A percentile compares a stretch with the other conserved stretches of the same genome.
Conservation (phyloP, 2,888 invertebrate genomes). For the Cryptocephalus moraei region DNA sequence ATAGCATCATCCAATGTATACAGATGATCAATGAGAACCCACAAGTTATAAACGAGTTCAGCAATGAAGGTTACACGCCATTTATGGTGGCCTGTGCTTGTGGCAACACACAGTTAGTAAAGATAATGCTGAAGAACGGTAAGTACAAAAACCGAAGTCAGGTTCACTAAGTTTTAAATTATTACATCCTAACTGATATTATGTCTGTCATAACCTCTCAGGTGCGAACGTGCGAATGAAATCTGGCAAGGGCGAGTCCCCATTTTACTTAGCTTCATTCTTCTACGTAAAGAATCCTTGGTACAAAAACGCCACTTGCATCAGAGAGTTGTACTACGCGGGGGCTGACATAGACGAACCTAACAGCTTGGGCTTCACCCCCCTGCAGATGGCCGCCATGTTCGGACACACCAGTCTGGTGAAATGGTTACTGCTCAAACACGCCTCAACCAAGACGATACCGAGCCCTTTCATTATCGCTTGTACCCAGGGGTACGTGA, state of each 20-base stretch:
- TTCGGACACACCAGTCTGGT: slow-evolving; percentile 28
- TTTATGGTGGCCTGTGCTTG: slow-evolving; percentile 26
- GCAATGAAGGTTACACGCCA: slow-evolving; percentile 20
- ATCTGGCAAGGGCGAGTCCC: slow-evolving; percentile 23
- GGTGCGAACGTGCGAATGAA: slow-evolving; percentile 24
- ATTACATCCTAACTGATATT: background rate
- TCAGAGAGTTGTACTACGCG: slow-evolving; percentile 27
- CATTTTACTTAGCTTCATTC: slow-evolving; percentile 28
- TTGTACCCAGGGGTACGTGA: slow-evolving; percentile 14
- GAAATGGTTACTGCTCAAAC: slow-evolving; percentile 27
- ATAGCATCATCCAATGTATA: slow-evolving; percentile 14
- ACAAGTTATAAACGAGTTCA: slow-evolving; percentile 15
- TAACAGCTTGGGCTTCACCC: slow-evolving; percentile 22
- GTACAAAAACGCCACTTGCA: slow-evolving; percentile 25
- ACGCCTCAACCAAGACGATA: slow-evolving; percentile 13
- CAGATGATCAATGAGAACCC: slow-evolving; percentile 18
- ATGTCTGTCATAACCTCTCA: slow-evolving; percentile 6
- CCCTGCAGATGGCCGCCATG: slow-evolving; percentile 29
- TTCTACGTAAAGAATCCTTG: slow-evolving; percentile 22
- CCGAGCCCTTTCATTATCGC: slow-evolving; percentile 27
- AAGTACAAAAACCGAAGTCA: slow-evolving; percentile 1
- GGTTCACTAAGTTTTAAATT: background rate
- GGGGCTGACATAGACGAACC: slow-evolving; percentile 29
- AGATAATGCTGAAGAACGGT: slow-evolving; percentile 23
- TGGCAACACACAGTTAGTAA: slow-evolving; percentile 26